Base-by-base conservation (phyloP, 2,888 invertebrate genomes). In the Calliphora vomitoria region DNA sequence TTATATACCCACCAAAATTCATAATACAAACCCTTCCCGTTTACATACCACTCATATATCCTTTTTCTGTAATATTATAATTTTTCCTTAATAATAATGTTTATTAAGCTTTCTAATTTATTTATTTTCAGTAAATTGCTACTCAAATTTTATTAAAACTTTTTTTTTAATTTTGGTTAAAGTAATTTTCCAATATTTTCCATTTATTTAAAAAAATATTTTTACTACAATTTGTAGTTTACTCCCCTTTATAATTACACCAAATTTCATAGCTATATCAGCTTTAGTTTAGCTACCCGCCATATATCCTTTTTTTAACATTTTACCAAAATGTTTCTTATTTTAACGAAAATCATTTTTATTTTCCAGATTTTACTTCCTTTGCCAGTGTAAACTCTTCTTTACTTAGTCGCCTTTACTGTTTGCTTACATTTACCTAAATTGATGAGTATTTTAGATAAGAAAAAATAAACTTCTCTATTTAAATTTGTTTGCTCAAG, bases 401-500 rank as follows among this genome's bases (percentile, higher is more conserved):
- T 6, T 53, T n/a, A 0, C 1, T 20, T 60, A 20, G 47, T 38
- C 13, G 13, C 3, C 15, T 35, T 47, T 3, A 44, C 4, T 60
- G 18, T 64, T 15, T 81, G 31, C 10, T 18, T 15, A 31, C 15
- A 47, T 69, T 79, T 64, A 81, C 72, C 64, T 20, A 71, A 35
- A 38, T 35, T 69, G 38, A 64, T 72, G 53, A 35, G 41, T 35
- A 31, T 72, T 81, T 72, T 44, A 38, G 53, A 64, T 72, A 35
- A 35, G 35, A 64, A 81, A 72, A 81, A 18, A 41, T 55, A 60
- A 66, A 68, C 25, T 68, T 55, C 47, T 35, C 44, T 64, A 64
- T 55, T 50, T 58, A 71, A 41, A 18, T 15, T 11, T 72, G 41
- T 72, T 41, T 81, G 38, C 66, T 58, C 11, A 64, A 81, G n/a